Conservation (phyloP, 2,797 vertebrate species). For the Cossypha dichroa region DNA sequence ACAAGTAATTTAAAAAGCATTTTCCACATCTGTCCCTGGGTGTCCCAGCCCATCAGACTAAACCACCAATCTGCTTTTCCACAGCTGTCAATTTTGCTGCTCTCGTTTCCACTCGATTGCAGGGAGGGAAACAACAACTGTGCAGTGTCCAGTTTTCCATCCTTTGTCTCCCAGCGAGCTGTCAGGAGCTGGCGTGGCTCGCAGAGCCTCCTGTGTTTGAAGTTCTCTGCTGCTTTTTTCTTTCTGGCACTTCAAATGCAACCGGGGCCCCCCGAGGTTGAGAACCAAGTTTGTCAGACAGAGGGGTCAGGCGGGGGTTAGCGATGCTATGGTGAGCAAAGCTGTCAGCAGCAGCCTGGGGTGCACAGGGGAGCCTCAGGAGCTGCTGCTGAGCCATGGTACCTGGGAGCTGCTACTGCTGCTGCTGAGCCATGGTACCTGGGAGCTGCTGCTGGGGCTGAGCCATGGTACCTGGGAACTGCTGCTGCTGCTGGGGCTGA, state of each 20-base stretch:
- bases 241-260: constrained; percentile 54
- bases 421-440: not conserved
- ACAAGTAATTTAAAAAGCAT: constrained; percentile 28
- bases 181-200: constrained; percentile 30
- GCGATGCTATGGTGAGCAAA: not conserved
- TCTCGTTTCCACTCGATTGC: constrained; percentile 12
- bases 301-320: constrained; percentile 57
- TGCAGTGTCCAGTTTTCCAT: constrained; percentile 39
- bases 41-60: constrained; percentile 20
- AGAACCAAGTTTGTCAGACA: constrained; percentile 22
- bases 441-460: not conserved
- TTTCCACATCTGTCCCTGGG: constrained; percentile 49
- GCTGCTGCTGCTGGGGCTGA: not conserved
- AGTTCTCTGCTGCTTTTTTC: not conserved
- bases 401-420: not conserved
- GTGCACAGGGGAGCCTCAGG: not conserved
- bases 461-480: not conserved
- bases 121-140: constrained; percentile 33
- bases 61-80: constrained; percentile 59
- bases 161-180: constrained; percentile 31
- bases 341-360: not conserved
- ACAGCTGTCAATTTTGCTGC: constrained; percentile 52
- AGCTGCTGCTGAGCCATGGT: not conserved
- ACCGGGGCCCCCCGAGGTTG: not conserved
- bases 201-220: constrained; percentile 41